Percentiles rank a stretch among this genome's conserved stretches.
Evolutionary conservation across 2,113 vertebrate genomes (phyloP).

Genomic region (Engystomops pustulosus): DNA sequence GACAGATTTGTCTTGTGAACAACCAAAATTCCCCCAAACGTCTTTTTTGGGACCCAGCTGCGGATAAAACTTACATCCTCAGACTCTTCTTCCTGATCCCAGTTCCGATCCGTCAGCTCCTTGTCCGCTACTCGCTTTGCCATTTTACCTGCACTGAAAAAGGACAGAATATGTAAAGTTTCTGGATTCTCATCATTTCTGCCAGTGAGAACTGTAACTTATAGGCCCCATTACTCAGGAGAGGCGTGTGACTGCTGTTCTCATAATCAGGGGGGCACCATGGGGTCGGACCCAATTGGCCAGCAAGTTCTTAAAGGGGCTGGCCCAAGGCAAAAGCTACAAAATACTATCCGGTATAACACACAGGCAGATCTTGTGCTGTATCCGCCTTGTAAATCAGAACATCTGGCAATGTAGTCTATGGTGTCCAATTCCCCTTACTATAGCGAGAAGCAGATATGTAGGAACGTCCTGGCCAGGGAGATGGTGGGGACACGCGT

Average conservation of each 20-base stretch:
- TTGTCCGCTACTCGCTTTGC: constrained; percentile 96
- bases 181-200: too few species aligned
- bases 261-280: too few species aligned
- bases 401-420: not conserved
- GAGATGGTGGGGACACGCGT: not conserved
- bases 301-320: too few species aligned
- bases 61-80: constrained; percentile 89
- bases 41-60: too few species aligned
- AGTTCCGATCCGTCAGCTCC: constrained; percentile 94
- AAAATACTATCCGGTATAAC: not conserved
- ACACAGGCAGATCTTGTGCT: not conserved
- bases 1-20: too few species aligned
- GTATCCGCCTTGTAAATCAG: not conserved
- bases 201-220: too few species aligned
- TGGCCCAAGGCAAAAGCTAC: too few species aligned
- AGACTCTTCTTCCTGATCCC: constrained; percentile 96
- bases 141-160: constrained; percentile 73
- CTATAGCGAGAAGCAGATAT: not conserved
- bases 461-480: not conserved
- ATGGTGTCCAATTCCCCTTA: not conserved
- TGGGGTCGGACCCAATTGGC: too few species aligned
- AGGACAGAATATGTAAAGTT: not conserved
- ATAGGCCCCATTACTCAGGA: too few species aligned
- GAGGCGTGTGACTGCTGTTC: too few species aligned
- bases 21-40: too few species aligned